These are phyloP conservation scores for Epinotia brunnichana DNA, from an alignment of 2,888 invertebrate species.

Conservation along the genomic window DNA sequence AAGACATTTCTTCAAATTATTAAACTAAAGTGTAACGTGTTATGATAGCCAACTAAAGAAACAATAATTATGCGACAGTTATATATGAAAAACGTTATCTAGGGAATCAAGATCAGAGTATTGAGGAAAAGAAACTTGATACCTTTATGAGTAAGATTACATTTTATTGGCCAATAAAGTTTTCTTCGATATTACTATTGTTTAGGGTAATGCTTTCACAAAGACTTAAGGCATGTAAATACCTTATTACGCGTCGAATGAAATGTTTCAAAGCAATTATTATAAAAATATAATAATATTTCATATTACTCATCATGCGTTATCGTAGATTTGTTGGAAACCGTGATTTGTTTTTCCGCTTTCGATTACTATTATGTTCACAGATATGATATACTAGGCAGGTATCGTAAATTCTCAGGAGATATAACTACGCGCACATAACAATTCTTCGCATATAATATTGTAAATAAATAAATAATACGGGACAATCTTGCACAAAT, in stretches of 20 bases:
- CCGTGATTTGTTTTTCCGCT: constrained; percentile 22
- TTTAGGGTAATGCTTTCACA: constrained; percentile 23
- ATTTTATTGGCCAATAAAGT: constrained; percentile 24
- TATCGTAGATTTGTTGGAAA: constrained; percentile 10
- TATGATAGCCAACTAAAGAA: constrained; percentile 12
- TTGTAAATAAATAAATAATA: too few species aligned
- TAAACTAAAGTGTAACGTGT: not conserved
- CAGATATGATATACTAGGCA: not conserved
- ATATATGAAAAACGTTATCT: constrained; percentile 38
- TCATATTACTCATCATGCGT: not conserved
- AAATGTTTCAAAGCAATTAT: not conserved
- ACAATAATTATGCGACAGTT: constrained; percentile 16
- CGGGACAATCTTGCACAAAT: too few species aligned
- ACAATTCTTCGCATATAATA: too few species aligned
- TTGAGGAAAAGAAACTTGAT: constrained; percentile 28
- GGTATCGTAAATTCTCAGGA: not conserved
- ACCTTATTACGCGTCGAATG: not conserved
- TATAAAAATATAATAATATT: not conserved
- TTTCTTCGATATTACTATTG: constrained; percentile 19
- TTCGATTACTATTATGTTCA: not conserved
- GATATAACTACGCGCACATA: not conserved
- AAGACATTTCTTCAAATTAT: constrained; percentile 18
- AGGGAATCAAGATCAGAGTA: constrained; percentile 28
- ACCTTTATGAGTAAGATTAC: constrained; percentile 28
- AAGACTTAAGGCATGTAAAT: constrained; percentile 4